phyloP scores from a whole-genome alignment of 2,888 invertebrate species.

The Oxystoma pomonae region DNA sequence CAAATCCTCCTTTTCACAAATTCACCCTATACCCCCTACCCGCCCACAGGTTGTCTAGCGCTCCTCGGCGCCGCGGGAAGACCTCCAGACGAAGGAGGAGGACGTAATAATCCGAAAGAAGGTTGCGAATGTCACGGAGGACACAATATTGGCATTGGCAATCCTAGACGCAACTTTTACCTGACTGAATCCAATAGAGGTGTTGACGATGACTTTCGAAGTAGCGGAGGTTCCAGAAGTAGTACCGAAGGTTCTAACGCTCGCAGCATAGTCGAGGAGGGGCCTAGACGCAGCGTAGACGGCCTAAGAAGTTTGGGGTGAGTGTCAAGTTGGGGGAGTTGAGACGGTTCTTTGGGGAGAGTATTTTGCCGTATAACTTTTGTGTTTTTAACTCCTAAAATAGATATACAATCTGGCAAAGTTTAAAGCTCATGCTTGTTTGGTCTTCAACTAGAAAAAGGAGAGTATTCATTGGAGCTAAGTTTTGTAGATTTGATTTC shows the following conservation, averaged over 20 bases:
- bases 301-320: too few relatives aligned
- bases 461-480: too few relatives aligned
- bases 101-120: background rate
- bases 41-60: constrained; percentile 38
- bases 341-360: too few relatives aligned
- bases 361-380: too few relatives aligned
- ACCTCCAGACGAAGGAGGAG: constrained; percentile 37
- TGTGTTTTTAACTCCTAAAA: too few relatives aligned
- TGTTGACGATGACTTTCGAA: background rate
- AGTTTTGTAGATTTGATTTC: too few relatives aligned
- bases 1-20: too few relatives aligned
- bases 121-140: background rate
- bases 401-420: too few relatives aligned
- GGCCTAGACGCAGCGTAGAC: background rate
- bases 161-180: background rate
- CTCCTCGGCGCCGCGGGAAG: constrained; percentile 40
- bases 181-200: background rate
- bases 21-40: too few relatives aligned
- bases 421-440: too few relatives aligned
- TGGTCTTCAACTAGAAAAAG: too few relatives aligned
- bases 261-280: background rate
- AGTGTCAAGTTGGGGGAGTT: too few relatives aligned
- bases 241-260: background rate
- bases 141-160: background rate
- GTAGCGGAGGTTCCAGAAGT: background rate